Evolutionary conservation across 1,140 invertebrate genomes (phyloP).

Genomic region (Ceratoteleas bidentatus): DNA sequence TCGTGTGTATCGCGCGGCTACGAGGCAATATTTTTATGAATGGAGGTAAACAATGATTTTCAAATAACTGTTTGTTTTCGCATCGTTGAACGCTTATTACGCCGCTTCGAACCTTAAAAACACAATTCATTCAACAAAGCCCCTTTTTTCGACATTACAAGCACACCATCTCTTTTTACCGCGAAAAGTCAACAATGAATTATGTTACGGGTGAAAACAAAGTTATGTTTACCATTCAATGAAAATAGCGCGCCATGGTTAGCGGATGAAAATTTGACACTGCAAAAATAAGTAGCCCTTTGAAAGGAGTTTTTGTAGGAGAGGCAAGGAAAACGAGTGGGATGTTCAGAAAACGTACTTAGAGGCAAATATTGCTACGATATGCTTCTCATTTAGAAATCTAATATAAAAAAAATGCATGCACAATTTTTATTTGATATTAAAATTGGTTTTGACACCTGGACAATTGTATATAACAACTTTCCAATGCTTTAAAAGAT

Average conservation of each 20-base stretch:
- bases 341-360: no score
- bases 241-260: slow-evolving; percentile 1
- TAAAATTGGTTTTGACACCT: no score
- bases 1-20: slow-evolving; percentile 20
- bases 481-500: no score
- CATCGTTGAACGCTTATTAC: slow-evolving; percentile 13
- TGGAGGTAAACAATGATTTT: slow-evolving; percentile 24
- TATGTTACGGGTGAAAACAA: slow-evolving; percentile 26
- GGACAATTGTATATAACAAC: no score
- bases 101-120: slow-evolving; percentile 9
- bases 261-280: slow-evolving; percentile 24
- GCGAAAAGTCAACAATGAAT: slow-evolving; percentile 44
- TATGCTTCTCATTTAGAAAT: no score
- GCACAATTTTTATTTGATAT: no score
- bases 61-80: slow-evolving; percentile 13
- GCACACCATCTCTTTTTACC: slow-evolving; percentile 19
- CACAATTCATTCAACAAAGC: slow-evolving; percentile 22
- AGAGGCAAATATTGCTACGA: no score
- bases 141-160: slow-evolving; percentile 11
- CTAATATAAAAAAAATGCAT: no score
- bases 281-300: background rate
- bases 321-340: no score
- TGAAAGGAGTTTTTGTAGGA: no score
- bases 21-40: slow-evolving; percentile 24
- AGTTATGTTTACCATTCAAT: slow-evolving; percentile 27